These are phyloP conservation scores for Drepana arcuata DNA, from an alignment of 1,140 invertebrate species.

Conservation along the genomic window DNA sequence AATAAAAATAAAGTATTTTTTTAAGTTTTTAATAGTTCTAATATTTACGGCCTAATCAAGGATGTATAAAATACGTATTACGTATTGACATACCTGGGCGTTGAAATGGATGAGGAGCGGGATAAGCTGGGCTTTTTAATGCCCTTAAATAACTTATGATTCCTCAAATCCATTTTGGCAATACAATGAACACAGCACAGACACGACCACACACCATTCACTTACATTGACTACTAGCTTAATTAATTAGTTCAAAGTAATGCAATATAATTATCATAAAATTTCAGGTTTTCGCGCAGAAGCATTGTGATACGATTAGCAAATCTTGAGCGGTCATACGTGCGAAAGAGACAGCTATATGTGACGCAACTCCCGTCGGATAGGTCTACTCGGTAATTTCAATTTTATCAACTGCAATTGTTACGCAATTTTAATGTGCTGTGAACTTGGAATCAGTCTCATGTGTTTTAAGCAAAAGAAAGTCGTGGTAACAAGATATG, in stretches of 20 bases:
- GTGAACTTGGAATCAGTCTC: too few relatives aligned
- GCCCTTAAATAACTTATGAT: conserved; percentile 48
- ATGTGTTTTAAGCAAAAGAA: too few relatives aligned
- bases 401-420: too few relatives aligned
- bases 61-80: too few relatives aligned
- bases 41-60: too few relatives aligned
- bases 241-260: conserved; percentile 54
- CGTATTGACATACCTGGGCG: conserved; percentile 52
- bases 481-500: too few relatives aligned
- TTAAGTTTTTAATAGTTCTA: too few relatives aligned
- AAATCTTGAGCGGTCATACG: conserved; percentile 28
- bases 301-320: conserved; percentile 22
- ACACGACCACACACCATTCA: conserved; percentile 53
- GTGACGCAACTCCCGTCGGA: too few relatives aligned
- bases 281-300: conserved; percentile 67
- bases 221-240: conserved; percentile 45
- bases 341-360: conserved; percentile 39
- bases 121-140: conserved; percentile 39
- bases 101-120: conserved; percentile 46
- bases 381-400: too few relatives aligned
- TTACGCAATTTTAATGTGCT: too few relatives aligned
- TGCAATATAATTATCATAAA: conserved; percentile 68
- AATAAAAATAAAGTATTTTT: too few relatives aligned
- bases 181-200: conserved; percentile 20
- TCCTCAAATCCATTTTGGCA: conserved; percentile 53